Base-by-base conservation (phyloP, 2,888 invertebrate genomes). In the Lasioglossum morio region DNA sequence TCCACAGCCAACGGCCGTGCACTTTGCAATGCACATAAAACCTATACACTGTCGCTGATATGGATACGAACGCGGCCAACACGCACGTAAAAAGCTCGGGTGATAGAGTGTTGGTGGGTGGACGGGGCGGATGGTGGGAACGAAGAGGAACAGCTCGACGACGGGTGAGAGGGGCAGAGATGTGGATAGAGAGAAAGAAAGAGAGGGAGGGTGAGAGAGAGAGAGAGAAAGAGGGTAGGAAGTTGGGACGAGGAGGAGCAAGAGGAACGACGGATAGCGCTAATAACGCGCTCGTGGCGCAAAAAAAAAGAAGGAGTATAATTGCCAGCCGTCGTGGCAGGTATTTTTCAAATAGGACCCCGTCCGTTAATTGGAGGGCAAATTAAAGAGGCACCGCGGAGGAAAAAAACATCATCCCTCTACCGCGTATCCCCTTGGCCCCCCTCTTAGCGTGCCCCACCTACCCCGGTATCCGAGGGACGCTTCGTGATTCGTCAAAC, bases 311-410 rank as follows among this genome's bases (percentile, higher is more conserved):
- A 89, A 87, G 91, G 90, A 89, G 91, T 92, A 92, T 92, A 93
- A 93, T 92, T 93, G 92, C 92, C 92, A 93, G 88, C 91, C 89
- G 92, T 91, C 90, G 90, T 90, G 90, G 91, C 90, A 89, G 92
- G 88, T 88, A 91, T 90, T 91, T 91, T 91, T 92, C 89, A 90
- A 92, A 92, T 92, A 92, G 90, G 88, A 93, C 90, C 89, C 90
- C 87, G 88, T 88, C 90, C 92, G 92, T 93, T 93, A 93, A 93
- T 93, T 93, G 93, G 93, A 92, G 90, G 91, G 92, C 91, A 91
- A 92, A 92, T 92, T 92, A 92, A 92, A 92, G 91, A 92, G 91
- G 91, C 91, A 90, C 91, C 90, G 90, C 87, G 87, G 89, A 91
- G 91, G 89, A 91, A 91, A 91, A 91, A 91, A 91, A 89, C 90